Evolutionary conservation across 2,113 vertebrate genomes (phyloP).

Genomic region (Grammomys surdaster): DNA sequence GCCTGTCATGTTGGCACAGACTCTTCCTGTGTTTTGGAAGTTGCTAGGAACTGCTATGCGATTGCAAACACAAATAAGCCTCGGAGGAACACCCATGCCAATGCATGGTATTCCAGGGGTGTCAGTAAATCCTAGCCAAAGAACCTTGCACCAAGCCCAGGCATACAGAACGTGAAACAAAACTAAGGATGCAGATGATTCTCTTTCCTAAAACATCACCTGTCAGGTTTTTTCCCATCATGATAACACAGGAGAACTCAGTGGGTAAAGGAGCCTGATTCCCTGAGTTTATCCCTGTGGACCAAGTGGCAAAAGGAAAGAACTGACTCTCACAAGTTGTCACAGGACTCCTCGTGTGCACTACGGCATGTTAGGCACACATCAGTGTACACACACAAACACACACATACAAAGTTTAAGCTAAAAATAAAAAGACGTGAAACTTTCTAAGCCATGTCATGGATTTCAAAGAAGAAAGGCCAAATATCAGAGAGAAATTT

Average conservation of each 20-base stretch:
- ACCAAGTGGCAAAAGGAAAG: not conserved
- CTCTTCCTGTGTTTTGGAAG: conserved; percentile 61
- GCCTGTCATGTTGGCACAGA: conserved; percentile 6
- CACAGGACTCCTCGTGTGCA: not conserved
- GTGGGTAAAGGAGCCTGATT: too few relatives aligned
- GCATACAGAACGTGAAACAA: not conserved
- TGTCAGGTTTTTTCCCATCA: conserved; percentile 34
- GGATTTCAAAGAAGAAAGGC: conserved; percentile 32
- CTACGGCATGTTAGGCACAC: not conserved
- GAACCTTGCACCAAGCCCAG: not conserved
- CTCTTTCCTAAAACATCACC: not conserved
- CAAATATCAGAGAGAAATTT: conserved; percentile 41
- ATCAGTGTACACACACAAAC: not conserved
- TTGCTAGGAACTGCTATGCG: not conserved
- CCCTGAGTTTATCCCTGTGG: not conserved
- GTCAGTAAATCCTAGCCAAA: not conserved
- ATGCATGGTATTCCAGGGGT: not conserved
- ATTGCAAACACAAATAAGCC: conserved; percentile 50
- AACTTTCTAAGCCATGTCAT: not conserved
- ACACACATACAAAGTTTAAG: not conserved
- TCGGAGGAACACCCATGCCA: not conserved
- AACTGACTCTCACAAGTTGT: too few relatives aligned
- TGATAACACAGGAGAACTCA: not conserved
- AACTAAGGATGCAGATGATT: not conserved
- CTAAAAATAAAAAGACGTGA: not conserved